Conservation (phyloP, 1,140 invertebrate genomes). For the Chironomus tepperi region DNA sequence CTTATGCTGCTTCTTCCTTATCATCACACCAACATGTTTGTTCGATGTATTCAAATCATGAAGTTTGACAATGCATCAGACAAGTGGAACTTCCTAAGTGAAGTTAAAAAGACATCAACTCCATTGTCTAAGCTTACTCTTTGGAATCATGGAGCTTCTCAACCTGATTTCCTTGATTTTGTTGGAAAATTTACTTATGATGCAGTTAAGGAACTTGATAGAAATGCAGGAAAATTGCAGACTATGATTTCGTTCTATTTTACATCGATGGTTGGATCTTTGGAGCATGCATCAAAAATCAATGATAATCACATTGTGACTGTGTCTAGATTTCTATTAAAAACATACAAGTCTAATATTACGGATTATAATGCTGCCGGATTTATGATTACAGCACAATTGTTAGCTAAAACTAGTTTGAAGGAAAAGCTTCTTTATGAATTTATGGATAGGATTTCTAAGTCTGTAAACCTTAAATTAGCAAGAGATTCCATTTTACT, state of each 20-base stretch:
- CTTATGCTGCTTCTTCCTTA: constrained; percentile 78
- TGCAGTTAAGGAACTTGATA: constrained; percentile 54
- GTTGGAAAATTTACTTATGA: constrained; percentile 58
- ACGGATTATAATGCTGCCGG: constrained; percentile 61
- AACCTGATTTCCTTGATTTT: constrained; percentile 61
- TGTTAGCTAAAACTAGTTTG: constrained; percentile 56
- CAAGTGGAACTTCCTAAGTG: constrained; percentile 70
- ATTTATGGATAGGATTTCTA: constrained; percentile 52
- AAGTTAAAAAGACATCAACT: constrained; percentile 62
- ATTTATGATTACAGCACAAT: constrained; percentile 63
- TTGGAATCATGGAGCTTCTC: constrained; percentile 58
- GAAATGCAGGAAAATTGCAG: constrained; percentile 50
- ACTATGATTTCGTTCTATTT: constrained; percentile 71
- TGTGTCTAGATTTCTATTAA: constrained; percentile 58
- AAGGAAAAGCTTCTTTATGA: constrained; percentile 50
- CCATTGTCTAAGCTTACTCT: constrained; percentile 61
- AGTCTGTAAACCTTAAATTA: constrained; percentile 43
- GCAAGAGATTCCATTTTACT: constrained; percentile 48
- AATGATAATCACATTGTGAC: constrained; percentile 59
- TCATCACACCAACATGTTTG: constrained; percentile 83
- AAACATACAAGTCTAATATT: constrained; percentile 56
- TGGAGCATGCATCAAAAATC: constrained; percentile 47
- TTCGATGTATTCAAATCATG: constrained; percentile 69
- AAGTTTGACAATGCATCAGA: constrained; percentile 49
- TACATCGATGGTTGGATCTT: constrained; percentile 56